Conservation (phyloP, 2,797 vertebrate genomes). For the Anguilla pacifica region DNA sequence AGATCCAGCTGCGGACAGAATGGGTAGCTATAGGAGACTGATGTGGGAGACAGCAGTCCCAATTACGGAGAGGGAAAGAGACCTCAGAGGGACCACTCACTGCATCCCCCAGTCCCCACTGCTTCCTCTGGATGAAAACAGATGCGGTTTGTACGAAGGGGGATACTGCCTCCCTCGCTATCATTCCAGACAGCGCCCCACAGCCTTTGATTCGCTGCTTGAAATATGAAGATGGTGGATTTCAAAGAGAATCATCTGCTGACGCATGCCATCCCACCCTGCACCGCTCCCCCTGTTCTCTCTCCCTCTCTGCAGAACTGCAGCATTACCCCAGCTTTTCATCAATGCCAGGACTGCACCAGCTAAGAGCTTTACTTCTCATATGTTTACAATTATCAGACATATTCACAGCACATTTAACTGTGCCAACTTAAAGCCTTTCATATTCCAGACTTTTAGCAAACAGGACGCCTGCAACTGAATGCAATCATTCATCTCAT, state of each 20-base stretch:
- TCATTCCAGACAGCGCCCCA: constrained; percentile 60
- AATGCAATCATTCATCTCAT: not conserved
- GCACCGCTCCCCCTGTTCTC: constrained; percentile 48
- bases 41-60: not conserved
- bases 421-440: constrained; percentile 13
- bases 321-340: not conserved
- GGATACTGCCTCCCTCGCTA: constrained; percentile 46
- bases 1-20: not conserved
- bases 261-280: constrained; percentile 65
- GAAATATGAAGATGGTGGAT: constrained; percentile 71
- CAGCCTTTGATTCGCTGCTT: constrained; percentile 70
- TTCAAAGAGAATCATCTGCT: constrained; percentile 75
- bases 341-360: not conserved
- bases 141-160: constrained; percentile 46
- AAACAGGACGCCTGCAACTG: not conserved
- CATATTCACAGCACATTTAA: not conserved
- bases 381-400: not conserved
- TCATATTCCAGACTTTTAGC: not conserved
- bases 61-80: constrained; percentile 13
- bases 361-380: not conserved
- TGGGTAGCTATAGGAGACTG: not conserved
- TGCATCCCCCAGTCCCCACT: constrained; percentile 41
- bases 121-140: constrained; percentile 45
- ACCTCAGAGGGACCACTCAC: constrained; percentile 15
- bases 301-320: constrained; percentile 51